A percentile compares a stretch with the other conserved stretches of the same genome.
Evolutionary conservation across 2,113 vertebrate species (phyloP).

Genomic region (Progne subis): DNA sequence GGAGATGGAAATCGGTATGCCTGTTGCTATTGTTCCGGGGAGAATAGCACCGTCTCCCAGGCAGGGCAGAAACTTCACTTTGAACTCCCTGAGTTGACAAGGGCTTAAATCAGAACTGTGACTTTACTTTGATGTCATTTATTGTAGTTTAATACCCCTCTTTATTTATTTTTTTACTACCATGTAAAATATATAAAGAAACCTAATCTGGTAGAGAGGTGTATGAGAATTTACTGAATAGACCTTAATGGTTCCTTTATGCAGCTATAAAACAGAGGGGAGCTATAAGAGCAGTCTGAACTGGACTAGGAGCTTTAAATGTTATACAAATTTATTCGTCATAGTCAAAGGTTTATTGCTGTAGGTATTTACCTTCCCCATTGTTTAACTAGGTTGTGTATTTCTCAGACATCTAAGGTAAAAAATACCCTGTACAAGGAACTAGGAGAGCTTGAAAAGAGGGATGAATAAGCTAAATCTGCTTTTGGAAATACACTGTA

Average conservation of each 20-base stretch:
- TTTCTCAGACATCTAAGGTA: conserved; percentile 5
- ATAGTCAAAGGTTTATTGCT: conserved; percentile 48
- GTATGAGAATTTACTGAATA: conserved; percentile 29
- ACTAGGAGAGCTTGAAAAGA: not conserved
- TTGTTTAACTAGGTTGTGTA: conserved; percentile 35
- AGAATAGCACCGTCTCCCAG: not conserved
- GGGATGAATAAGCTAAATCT: not conserved
- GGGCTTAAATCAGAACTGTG: conserved; percentile 40
- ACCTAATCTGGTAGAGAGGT: conserved; percentile 26
- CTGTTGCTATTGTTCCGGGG: not conserved
- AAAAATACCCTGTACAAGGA: not conserved
- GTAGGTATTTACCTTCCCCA: conserved; percentile 18
- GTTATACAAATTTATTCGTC: conserved; percentile 36
- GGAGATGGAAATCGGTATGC: not conserved
- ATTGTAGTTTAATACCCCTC: conserved; percentile 30
- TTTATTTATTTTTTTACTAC: conserved; percentile 50
- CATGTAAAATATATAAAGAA: conserved; percentile 51
- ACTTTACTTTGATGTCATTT: conserved; percentile 56
- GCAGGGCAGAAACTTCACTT: conserved; percentile 32
- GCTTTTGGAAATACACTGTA: not conserved
- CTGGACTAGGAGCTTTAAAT: conserved; percentile 5
- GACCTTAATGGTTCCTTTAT: conserved; percentile 45
- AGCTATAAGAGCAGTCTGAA: conserved; percentile 22
- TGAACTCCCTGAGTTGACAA: conserved; percentile 48
- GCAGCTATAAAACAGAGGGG: conserved; percentile 43